Evolutionary conservation across 1,140 invertebrate genomes (phyloP).

Genomic region (Aphaenogaster rudis): DNA sequence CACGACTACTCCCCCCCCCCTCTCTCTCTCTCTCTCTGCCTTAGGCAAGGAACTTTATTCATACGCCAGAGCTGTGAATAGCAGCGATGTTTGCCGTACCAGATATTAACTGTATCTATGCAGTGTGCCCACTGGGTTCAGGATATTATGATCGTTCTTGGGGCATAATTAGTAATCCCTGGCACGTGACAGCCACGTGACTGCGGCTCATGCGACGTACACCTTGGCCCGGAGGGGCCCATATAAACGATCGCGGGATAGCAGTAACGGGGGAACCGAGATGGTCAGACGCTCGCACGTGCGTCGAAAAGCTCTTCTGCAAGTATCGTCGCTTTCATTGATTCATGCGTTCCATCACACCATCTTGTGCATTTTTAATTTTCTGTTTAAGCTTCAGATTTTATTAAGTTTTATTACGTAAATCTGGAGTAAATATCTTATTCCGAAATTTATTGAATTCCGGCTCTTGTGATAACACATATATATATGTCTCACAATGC

Average conservation of each 20-base stretch:
- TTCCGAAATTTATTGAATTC: not conserved
- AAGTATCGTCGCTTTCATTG: conserved; percentile 51
- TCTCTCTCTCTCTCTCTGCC: not conserved
- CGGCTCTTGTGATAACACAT: too few relatives aligned
- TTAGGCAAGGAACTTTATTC: conserved; percentile 80
- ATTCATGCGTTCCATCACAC: conserved; percentile 47
- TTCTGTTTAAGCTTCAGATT: not conserved
- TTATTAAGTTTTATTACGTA: not conserved
- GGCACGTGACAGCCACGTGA: conserved; percentile 83
- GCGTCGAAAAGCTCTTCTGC: conserved; percentile 12
- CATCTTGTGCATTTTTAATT: not conserved
- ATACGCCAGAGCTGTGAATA: conserved; percentile 75
- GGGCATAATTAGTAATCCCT: conserved; percentile 86
- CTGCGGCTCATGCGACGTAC: conserved; percentile 74
- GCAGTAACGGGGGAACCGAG: not conserved
- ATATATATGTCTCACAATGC: too few relatives aligned
- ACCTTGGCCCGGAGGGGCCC: conserved; percentile 67
- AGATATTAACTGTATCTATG: conserved; percentile 86
- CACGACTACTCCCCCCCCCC: conserved; percentile 4
- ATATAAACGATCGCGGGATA: conserved; percentile 42
- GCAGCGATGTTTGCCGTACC: conserved; percentile 81
- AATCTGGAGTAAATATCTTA: conserved; percentile 5
- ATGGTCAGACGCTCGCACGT: conserved; percentile 42
- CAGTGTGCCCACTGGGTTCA: conserved; percentile 78
- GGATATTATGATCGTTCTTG: conserved; percentile 85